Evolutionary conservation across 2,113 vertebrate species (phyloP), one percentile per base, ranked within the genome.

Genomic region (Chauna torquata): DNA sequence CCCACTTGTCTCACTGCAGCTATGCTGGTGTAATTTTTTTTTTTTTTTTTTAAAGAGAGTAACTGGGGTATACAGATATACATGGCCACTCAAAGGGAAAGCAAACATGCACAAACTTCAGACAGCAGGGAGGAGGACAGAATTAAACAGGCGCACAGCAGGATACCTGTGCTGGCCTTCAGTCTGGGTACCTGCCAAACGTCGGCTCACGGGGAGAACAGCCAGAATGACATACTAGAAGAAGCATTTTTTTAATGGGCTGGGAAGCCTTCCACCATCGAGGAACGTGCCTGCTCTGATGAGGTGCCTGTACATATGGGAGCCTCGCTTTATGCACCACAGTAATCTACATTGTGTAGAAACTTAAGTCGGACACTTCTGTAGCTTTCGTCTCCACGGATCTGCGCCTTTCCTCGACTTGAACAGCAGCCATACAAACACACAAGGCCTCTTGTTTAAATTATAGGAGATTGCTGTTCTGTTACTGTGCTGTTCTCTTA

Each of bases 201-300:
- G 15, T 81, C 62, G 34, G 82, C 87, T 91, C 68, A 34, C 6
- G 57, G 66, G 66, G 70, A 92, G n/a, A 93, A 20, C 20, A 85
- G 70, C 75, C 96, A 90, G 45, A 92, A 92, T 95, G 68, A 97
- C 84, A 92, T 74, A 91, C 64, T 90, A 95, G 74, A 80, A 94
- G 62, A 94, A 94, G 38, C 49, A 68, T 62, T 77, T 85, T 86
- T 84, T 86, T 70, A 93, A 66, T 75, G 44, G 76, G 16, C 69
- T 95, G 58, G 86, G 91, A 90, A 88, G 85, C 71, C 58, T 79
- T 88, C 58, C 40, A 83, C 64, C 19, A 36, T 36, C 57, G 59
- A 84, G 82, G 80, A 82, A 36, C 58, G 19, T 47, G 75, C 28
- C 45, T 84, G 50, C 38, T 82, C 89, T 84, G 57, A 74, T 77